Evolutionary conservation across 2,113 vertebrate genomes (phyloP).

Genomic region (Melospiza georgiana): DNA sequence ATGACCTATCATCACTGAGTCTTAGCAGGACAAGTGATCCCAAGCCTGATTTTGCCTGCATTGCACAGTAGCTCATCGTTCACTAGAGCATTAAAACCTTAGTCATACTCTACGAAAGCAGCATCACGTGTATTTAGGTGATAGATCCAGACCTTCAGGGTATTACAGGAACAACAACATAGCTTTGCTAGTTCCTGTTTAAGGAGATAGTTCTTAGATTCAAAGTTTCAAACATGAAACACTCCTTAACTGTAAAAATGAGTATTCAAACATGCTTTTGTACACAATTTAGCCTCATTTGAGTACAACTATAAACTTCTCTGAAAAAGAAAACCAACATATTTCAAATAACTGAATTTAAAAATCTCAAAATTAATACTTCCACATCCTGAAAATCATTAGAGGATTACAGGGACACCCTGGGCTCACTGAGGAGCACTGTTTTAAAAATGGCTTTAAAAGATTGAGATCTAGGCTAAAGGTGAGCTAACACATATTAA

Average conservation of each 20-base stretch:
- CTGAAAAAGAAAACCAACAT: neutral
- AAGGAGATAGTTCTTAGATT: neutral
- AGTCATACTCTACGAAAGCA: neutral
- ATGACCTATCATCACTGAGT: neutral
- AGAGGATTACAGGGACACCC: neutral
- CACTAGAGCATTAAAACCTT: neutral
- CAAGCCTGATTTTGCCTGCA: neutral
- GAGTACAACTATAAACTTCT: neutral
- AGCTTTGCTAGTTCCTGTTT: neutral
- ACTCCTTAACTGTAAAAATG: neutral
- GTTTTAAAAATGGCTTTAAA: neutral
- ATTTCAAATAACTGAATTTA: neutral
- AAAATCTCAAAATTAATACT: neutral
- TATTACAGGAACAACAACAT: neutral
- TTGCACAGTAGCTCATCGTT: neutral
- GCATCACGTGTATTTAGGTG: neutral
- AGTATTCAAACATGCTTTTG: neutral
- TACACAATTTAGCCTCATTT: neutral
- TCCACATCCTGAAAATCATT: neutral
- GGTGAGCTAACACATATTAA: neutral
- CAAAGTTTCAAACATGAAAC: neutral
- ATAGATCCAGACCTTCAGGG: neutral
- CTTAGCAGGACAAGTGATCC: neutral
- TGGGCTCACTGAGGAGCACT: neutral
- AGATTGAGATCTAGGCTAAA: neutral